Evolutionary conservation across 2,888 invertebrate species (phyloP), one percentile per base, ranked within the genome.

Genomic region (Alitta virens): DNA sequence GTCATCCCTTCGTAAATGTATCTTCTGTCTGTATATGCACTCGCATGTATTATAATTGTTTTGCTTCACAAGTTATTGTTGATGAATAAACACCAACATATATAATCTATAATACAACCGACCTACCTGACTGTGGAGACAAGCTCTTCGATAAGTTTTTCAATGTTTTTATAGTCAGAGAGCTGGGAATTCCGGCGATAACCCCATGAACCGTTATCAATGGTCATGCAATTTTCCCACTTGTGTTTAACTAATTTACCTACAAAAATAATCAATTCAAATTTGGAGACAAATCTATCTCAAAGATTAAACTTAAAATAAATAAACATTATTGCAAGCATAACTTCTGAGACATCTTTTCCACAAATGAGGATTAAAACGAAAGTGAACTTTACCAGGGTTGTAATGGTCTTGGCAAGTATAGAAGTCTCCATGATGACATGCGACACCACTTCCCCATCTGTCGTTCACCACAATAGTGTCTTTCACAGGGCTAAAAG

Each of bases 201-300:
- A 5, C 84, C 85, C 85, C 85, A 85, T 0, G 94, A 93, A 21
- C 84, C 75, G 69, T 86, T 87, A 75, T 98, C 97, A 49, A 98
- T 84, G 0, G 96, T 94, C 86, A 96, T 90, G 23, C 91, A 91
- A 80, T 96, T 96, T 82, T 97, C 97, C 94, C 94, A 98, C 83
- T 98, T 98, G 74, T 92, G 92, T 23, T 74, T 72, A 68, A 78
- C 75, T 16, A 78, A 65, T 1, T 67, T 82, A 46, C 88, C 88
- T 88, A 68, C 52, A 16, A 21, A 27, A 24, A 18, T 3, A 23
- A n/a, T n/a, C n/a, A n/a, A n/a, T n/a, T n/a, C n/a, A n/a, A n/a
- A n/a, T n/a, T n/a, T n/a, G n/a, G n/a, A n/a, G n/a, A n/a, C n/a
- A n/a, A n/a, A n/a, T n/a, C n/a, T n/a, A n/a, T n/a, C n/a, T n/a